These are phyloP conservation scores for Protophormia terraenovae DNA, from an alignment of 2,888 invertebrate species.

Conservation along the genomic window DNA sequence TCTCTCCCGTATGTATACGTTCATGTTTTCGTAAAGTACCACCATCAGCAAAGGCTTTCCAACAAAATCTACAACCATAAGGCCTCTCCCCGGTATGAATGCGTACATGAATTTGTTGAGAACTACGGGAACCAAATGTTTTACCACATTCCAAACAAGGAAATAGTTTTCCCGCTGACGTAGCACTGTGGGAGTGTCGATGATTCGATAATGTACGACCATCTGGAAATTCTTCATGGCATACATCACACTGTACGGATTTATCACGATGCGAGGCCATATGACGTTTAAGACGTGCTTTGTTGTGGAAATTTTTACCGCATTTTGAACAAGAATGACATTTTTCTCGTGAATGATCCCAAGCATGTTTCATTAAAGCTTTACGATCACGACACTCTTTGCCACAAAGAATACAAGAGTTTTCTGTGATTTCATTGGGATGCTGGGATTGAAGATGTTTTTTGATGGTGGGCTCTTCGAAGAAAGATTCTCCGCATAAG, in stretches of 20 bases:
- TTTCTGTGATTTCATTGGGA: constrained; percentile 84
- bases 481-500: constrained; percentile 85
- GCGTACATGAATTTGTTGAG: constrained; percentile 92
- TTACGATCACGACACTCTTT: constrained; percentile 87
- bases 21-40: constrained; percentile 93
- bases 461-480: constrained; percentile 85
- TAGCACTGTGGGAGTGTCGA: constrained; percentile 84
- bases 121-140: constrained; percentile 92
- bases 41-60: constrained; percentile 94
- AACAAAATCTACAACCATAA: constrained; percentile 92
- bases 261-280: constrained; percentile 88
- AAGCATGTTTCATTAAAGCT: constrained; percentile 86
- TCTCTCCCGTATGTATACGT: constrained; percentile 92
- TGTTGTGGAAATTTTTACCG: constrained; percentile 87
- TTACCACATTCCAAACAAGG: constrained; percentile 93
- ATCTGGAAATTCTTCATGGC: constrained; percentile 87
- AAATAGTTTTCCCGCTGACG: constrained; percentile 85
- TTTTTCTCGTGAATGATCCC: constrained; percentile 86
- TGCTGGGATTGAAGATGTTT: constrained; percentile 85
- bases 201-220: constrained; percentile 87
- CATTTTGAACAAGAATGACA: constrained; percentile 86
- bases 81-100: constrained; percentile 92
- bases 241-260: constrained; percentile 86
- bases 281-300: constrained; percentile 85
- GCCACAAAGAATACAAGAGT: constrained; percentile 86